Base-by-base conservation (phyloP, 2,113 vertebrate species). In the Perccottus glenii region DNA sequence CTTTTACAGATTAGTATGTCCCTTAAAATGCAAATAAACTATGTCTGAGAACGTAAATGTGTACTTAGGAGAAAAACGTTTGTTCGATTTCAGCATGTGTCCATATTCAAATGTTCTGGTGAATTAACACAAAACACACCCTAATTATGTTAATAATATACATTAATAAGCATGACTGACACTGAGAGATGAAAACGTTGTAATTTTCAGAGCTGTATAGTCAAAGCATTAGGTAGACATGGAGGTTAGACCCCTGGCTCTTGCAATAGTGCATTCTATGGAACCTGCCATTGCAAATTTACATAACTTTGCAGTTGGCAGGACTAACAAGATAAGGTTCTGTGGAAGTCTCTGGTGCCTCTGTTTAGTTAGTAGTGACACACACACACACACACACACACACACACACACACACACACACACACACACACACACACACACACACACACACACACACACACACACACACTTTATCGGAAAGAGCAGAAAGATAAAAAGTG, bases 251-350 rank as follows among this genome's bases (percentile, higher is more conserved):
- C 64, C 51, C 48, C 11, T 67, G 66, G 49, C 65, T 58, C 9
- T 11, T 14, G 33, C 73, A 44, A 60, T 68, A 49, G 51, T 56
- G 19, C 75, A 40, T 65, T 62, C 55, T 70, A 58, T 35, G 64
- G 62, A 61, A 40, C 50, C 27, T 9, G 40, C 2, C 46, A 60
- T 47, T 46, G 27, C 6, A 51, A 71, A 88, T 90, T 91, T 89
- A 86, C 88, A 90, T 89, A 88, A 89, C 80, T 88, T 82, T 82
- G 76, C 77, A 81, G 75, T 61, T 14, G 53, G 70, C 73, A 59
- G 77, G 53, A 55, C 51, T 80, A 72, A 65, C 12, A 12, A 83
- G 85, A 92, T 91, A 88, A 84, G 59, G 46, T 83, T 85, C 71
- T 77, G 71, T 83, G 67, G 79, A 89, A 88, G 58, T 81, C 76